Percentiles rank a stretch among this genome's conserved stretches.
phyloP scores from a whole-genome alignment of 1,140 invertebrate species.

The Matsumurasca onukii region DNA sequence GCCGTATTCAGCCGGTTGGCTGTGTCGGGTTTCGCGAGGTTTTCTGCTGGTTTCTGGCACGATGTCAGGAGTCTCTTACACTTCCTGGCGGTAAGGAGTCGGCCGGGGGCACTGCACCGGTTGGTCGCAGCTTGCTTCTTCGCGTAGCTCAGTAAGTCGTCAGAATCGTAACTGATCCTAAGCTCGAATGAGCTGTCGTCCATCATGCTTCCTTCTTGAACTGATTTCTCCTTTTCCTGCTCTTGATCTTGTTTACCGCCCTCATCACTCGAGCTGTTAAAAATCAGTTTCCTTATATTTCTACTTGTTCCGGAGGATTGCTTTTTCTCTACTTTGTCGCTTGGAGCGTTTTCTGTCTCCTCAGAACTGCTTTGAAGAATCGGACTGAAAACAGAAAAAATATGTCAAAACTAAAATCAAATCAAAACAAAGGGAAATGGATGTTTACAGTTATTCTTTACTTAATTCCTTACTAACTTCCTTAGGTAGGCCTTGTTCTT shows the following conservation, averaged over 20 bases:
- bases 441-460: no score
- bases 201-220: slow-evolving; percentile 3
- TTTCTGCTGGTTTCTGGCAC: not conserved
- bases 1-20: not conserved
- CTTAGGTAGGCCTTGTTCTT: no score
- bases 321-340: no score
- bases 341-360: no score
- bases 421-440: no score
- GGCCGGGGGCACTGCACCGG: not conserved
- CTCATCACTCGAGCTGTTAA: slow-evolving; percentile 1
- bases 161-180: slow-evolving; percentile 17
- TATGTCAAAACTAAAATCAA: no score
- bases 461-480: no score
- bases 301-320: no score
- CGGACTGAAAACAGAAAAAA: no score
- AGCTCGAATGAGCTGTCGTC: not conserved
- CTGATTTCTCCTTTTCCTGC: not conserved
- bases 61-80: slow-evolving; percentile 18
- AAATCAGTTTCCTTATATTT: not conserved
- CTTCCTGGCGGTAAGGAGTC: slow-evolving; percentile 2
- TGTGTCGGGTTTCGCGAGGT: not conserved
- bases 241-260: not conserved
- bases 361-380: no score
- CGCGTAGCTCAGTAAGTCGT: slow-evolving; percentile 10
- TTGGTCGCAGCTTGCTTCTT: not conserved